Evolutionary conservation across 1,140 invertebrate species (phyloP).

Genomic region (Teleogryllus occipitalis): DNA sequence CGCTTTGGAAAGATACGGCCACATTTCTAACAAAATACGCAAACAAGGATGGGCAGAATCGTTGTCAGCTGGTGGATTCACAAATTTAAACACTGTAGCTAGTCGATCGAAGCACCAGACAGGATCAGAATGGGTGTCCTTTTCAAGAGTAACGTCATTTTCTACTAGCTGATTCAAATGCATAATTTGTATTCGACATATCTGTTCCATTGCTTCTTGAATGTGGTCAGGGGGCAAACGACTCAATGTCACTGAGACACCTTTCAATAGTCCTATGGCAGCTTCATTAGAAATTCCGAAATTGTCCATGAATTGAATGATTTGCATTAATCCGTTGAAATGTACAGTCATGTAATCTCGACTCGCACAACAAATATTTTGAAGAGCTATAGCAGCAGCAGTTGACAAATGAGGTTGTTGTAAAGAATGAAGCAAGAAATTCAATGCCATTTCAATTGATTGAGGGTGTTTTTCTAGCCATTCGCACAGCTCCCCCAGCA

Average conservation of each 20-base stretch:
- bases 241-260: slow-evolving; percentile 56
- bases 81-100: slow-evolving; percentile 78
- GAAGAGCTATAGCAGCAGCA: slow-evolving; percentile 65
- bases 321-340: slow-evolving; percentile 70
- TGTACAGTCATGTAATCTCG: slow-evolving; percentile 70
- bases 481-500: slow-evolving; percentile 88
- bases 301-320: slow-evolving; percentile 68
- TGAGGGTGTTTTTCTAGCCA: slow-evolving; percentile 88
- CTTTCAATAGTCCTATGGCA: slow-evolving; percentile 74
- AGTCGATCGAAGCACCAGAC: slow-evolving; percentile 87
- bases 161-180: slow-evolving; percentile 52
- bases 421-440: slow-evolving; percentile 66
- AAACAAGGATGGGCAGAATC: slow-evolving; percentile 70
- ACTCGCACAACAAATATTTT: slow-evolving; percentile 69
- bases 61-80: slow-evolving; percentile 52
- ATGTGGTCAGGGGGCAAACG: slow-evolving; percentile 53
- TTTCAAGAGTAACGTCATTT: slow-evolving; percentile 32
- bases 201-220: slow-evolving; percentile 61
- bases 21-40: slow-evolving; percentile 66
- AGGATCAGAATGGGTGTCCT: slow-evolving; percentile 60
- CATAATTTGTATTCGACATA: slow-evolving; percentile 67
- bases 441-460: slow-evolving; percentile 65
- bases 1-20: slow-evolving; percentile 75
- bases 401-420: slow-evolving; percentile 63
- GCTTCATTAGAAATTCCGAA: slow-evolving; percentile 73